Conservation (phyloP, 2,797 vertebrate species). For the Varecia variegata region DNA sequence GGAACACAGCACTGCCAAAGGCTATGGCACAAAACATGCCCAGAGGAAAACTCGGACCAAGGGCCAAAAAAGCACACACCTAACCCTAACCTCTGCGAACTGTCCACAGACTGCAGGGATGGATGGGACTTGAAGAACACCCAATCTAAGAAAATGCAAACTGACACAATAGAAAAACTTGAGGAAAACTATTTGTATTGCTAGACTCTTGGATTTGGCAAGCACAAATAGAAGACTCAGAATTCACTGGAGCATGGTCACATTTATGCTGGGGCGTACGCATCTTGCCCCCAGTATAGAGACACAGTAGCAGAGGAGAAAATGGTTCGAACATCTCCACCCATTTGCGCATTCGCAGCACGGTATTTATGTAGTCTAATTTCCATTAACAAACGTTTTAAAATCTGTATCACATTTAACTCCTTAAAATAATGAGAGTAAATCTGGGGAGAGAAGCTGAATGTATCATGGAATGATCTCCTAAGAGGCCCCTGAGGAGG, state of each 20-base stretch:
- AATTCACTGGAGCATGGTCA: background rate
- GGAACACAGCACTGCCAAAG: background rate
- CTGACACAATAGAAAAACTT: background rate
- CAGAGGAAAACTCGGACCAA: background rate
- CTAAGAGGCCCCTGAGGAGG: background rate
- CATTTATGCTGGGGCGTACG: background rate
- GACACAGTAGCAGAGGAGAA: background rate
- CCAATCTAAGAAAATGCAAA: background rate
- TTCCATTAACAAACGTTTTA: background rate
- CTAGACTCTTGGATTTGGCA: background rate
- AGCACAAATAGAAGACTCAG: background rate
- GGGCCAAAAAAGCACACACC: background rate
- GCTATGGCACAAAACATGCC: background rate
- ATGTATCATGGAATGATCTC: background rate
- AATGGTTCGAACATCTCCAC: background rate
- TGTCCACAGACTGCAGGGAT: background rate
- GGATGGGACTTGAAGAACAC: background rate
- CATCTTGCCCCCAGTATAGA: background rate
- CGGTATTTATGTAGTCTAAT: background rate
- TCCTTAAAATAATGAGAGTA: background rate
- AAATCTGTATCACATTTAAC: background rate
- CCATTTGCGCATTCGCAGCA: background rate
- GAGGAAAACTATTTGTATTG: background rate
- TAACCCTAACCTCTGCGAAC: background rate
- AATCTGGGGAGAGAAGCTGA: background rate